Percentiles rank a stretch among this genome's conserved stretches.
Conservation (phyloP, 2,888 invertebrate genomes). For the Xanthorhoe designata region DNA sequence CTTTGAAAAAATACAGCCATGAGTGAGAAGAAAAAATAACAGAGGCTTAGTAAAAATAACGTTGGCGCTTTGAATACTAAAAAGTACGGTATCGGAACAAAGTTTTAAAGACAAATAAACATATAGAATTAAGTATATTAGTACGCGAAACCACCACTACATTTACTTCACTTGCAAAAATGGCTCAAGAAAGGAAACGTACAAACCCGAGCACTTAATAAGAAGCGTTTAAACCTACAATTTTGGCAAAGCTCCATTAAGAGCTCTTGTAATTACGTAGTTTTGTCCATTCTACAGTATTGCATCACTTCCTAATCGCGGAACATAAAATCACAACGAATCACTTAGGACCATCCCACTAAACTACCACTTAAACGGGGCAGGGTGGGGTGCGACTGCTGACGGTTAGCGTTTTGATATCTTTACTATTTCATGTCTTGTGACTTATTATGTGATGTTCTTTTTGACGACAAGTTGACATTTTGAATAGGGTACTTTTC, state of each 20-base stretch:
- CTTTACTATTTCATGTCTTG: no score
- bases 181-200: constrained; percentile 13
- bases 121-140: not conserved
- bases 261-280: constrained; percentile 27
- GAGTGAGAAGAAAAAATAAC: no score
- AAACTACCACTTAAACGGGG: constrained; percentile 47
- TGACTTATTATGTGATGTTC: no score
- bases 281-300: constrained; percentile 38
- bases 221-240: constrained; percentile 23
- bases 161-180: not conserved
- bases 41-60: no score
- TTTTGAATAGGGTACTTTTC: no score
- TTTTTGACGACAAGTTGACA: no score
- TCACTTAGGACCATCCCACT: constrained; percentile 52
- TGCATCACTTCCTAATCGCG: constrained; percentile 45
- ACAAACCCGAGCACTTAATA: constrained; percentile 26
- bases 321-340: constrained; percentile 52
- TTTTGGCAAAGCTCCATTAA: constrained; percentile 29
- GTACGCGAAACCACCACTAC: not conserved
- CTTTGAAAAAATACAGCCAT: no score
- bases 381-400: constrained; percentile 20
- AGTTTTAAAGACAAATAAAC: not conserved
- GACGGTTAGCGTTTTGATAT: constrained; percentile 12
- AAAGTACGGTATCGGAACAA: not conserved
- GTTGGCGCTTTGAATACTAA: no score